Base-by-base conservation (phyloP, 2,888 invertebrate genomes). In the Lutraria lutraria region DNA sequence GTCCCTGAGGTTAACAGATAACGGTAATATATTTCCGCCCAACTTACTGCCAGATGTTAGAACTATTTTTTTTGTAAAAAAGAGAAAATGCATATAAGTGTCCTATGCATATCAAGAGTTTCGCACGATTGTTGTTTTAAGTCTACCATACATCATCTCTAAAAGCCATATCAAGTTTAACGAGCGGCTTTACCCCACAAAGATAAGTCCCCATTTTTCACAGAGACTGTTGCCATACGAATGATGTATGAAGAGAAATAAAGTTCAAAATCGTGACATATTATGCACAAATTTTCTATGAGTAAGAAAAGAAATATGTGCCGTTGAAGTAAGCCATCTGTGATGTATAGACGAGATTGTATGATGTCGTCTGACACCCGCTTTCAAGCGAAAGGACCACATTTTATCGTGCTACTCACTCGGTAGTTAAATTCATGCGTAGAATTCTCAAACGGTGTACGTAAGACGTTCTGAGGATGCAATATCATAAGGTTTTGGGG, bases 201-300 rank as follows among this genome's bases (percentile, higher is more conserved):
- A 87, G 83, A 87, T 87, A 87, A 87, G 83, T 54, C 25, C 13
- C 34, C 83, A 87, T 82, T 83, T 83, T 79, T 87, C 83, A 83
- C 43, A 83, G 76, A 83, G 68, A 80, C 43, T 53, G 87, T 87
- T 80, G 54, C 83, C 79, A 87, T 80, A 83, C 80, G 63, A 52
- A 83, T 83, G 83, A n/a, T 29, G 19, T 79, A 80, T 43, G 43
- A 83, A 60, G 29, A 34, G 80, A 60, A 84, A 60, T 31, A 34
- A 34, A 76, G 85, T 80, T 34, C 85, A 80, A 80, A 34, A 85
- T 85, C 85, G 83, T 87, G 87, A 87, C 87, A 83, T 76, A 56
- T 54, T 83, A 54, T 83, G 79, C 63, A 25, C 53, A 53, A 43
- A 63, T 29, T 16, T 25, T n/a, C 15, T 34, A 56, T 87, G 87